Evolutionary conservation across 2,797 vertebrate species (phyloP).

Genomic region (Alosa sapidissima): DNA sequence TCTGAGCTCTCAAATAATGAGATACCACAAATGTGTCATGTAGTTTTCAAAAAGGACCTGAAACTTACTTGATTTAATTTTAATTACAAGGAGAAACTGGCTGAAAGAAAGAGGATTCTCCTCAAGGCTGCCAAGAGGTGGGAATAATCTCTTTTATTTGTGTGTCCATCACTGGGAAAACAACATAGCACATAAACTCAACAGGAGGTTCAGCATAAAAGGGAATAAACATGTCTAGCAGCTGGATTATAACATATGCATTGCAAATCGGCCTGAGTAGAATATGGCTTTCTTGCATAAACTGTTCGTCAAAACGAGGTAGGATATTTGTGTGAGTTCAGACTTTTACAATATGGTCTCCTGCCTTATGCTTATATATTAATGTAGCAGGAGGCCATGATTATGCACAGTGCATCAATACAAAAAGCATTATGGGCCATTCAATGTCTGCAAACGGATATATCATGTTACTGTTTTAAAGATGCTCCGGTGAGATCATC

Average conservation of each 20-base stretch:
- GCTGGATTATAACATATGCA: background rate
- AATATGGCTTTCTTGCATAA: background rate
- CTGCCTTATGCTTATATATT: slow-evolving; percentile 8
- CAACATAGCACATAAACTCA: background rate
- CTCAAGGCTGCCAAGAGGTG: slow-evolving; percentile 82
- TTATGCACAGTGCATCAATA: background rate
- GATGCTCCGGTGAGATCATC: background rate
- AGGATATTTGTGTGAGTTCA: background rate
- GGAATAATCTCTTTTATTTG: slow-evolving; percentile 15
- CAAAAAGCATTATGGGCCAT: slow-evolving; percentile 17
- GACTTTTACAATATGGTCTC: background rate
- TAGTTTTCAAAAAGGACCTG: background rate
- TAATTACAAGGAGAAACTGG: slow-evolving; percentile 67
- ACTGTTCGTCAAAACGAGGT: background rate
- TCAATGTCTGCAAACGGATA: background rate
- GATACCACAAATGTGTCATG: background rate
- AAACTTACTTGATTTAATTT: background rate
- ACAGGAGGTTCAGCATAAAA: background rate
- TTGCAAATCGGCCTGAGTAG: background rate
- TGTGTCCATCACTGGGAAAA: slow-evolving; percentile 21
- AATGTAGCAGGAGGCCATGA: slow-evolving; percentile 18
- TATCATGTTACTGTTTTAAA: slow-evolving; percentile 17
- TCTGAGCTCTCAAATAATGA: background rate
- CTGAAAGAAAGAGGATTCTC: slow-evolving; percentile 75
- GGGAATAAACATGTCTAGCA: background rate